These are phyloP conservation scores for Drosophila sp. DNA, from an alignment of 1,140 invertebrate genomes.

Conservation along the genomic window DNA sequence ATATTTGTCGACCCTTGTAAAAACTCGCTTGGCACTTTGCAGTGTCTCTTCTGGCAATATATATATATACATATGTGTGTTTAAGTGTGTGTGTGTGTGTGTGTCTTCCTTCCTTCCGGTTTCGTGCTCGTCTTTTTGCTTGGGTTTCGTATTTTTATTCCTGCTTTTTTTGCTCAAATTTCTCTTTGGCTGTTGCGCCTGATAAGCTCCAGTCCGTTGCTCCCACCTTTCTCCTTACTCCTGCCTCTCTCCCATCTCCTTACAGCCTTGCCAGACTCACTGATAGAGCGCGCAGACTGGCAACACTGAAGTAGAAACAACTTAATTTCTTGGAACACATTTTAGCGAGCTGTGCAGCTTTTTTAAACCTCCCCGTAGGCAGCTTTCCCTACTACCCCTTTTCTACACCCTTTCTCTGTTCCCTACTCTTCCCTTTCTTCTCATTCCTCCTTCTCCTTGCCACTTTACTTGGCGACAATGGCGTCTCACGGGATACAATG, in stretches of 20 bases:
- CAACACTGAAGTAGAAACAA: constrained; percentile 18
- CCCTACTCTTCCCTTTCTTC: neutral
- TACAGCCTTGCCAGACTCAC: constrained; percentile 51
- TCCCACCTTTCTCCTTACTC: neutral
- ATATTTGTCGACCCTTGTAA: constrained; percentile 82
- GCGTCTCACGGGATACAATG: constrained; percentile 62
- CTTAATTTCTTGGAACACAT: neutral
- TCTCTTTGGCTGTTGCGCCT: constrained; percentile 46
- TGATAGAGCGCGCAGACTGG: constrained; percentile 15
- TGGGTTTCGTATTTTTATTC: constrained; percentile 31
- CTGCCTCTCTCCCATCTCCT: neutral
- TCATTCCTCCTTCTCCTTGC: too few species aligned
- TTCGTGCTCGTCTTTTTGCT: constrained; percentile 68
- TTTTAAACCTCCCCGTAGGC: neutral
- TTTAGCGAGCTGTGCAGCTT: neutral
- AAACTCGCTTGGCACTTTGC: constrained; percentile 74
- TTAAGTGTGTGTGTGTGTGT: constrained; percentile 58
- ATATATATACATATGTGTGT: constrained; percentile 19
- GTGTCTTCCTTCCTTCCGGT: constrained; percentile 80
- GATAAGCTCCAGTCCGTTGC: constrained; percentile 29
- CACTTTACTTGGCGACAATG: constrained; percentile 21
- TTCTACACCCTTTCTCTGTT: neutral
- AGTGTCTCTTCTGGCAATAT: constrained; percentile 3
- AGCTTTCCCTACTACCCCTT: too few species aligned
- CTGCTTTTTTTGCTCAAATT: constrained; percentile 10